Conservation (phyloP, 2,113 vertebrate genomes). For the Ammodytes dubius region DNA sequence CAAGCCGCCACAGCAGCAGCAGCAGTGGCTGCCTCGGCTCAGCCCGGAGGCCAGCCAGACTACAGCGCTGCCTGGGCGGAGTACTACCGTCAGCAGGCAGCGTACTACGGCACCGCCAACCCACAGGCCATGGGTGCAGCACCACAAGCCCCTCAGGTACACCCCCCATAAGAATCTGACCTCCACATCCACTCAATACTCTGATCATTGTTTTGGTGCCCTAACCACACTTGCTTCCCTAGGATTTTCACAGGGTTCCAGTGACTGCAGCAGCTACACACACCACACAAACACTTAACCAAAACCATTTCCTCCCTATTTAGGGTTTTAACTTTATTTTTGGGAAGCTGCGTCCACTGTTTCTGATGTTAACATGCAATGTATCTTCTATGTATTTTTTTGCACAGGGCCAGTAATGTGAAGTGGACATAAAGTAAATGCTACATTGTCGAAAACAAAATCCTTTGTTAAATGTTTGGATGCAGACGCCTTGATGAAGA, state of each 20-base stretch:
- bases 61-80: conserved; percentile 99
- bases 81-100: conserved; percentile 98
- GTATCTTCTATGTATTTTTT: conserved; percentile 99
- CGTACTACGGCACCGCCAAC: conserved; percentile 95
- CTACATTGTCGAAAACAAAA: conserved; percentile 99
- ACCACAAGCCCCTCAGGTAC: conserved; percentile 94
- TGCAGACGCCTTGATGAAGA: conserved; percentile 99
- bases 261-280: conserved; percentile 86
- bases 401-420: conserved; percentile 99
- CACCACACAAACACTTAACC: conserved; percentile 88
- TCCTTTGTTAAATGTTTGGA: conserved; percentile 99
- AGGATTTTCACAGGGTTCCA: conserved; percentile 91
- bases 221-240: conserved; percentile 83
- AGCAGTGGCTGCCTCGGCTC: conserved; percentile 82
- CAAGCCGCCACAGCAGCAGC: conserved; percentile 85
- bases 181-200: conserved; percentile 46
- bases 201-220: conserved; percentile 8
- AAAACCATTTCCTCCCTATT: conserved; percentile 87
- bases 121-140: conserved; percentile 95
- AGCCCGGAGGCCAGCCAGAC: conserved; percentile 94
- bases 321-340: conserved; percentile 91
- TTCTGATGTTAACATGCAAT: conserved; percentile 97
- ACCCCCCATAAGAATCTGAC: conserved; percentile 65
- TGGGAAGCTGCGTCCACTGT: conserved; percentile 86
- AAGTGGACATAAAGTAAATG: conserved; percentile 99